These are phyloP conservation scores for Helicolenus hilgendorfi DNA, from an alignment of 2,797 vertebrate genomes.

Conservation along the genomic window DNA sequence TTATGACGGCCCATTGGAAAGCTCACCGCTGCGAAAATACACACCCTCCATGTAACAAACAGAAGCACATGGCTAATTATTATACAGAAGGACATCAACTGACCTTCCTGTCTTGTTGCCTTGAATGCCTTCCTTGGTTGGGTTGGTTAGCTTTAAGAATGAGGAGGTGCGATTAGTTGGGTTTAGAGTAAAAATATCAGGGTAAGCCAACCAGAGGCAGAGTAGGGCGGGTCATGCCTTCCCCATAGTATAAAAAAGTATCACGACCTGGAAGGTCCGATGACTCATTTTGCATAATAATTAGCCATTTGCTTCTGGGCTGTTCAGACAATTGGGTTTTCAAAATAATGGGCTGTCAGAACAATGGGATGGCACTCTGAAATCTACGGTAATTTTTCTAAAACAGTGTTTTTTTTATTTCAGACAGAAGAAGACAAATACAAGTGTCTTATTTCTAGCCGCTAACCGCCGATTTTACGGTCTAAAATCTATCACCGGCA, in stretches of 20 bases:
- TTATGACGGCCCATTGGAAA: too few relatives aligned
- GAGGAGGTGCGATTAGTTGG: background rate
- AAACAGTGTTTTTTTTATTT: background rate
- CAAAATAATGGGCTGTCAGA: background rate
- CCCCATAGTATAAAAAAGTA: background rate
- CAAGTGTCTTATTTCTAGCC: background rate
- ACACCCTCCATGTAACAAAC: too few relatives aligned
- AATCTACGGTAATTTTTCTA: background rate
- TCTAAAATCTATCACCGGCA: background rate
- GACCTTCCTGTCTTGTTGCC: too few relatives aligned
- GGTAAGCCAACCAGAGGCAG: background rate
- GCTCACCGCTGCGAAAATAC: too few relatives aligned
- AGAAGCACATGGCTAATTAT: too few relatives aligned
- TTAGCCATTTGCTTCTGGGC: background rate
- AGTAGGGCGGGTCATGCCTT: too few relatives aligned
- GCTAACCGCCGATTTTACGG: rapidly evolving
- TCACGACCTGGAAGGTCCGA: background rate
- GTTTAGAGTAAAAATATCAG: background rate
- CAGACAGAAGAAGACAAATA: background rate
- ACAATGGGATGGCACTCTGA: background rate
- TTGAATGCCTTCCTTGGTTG: too few relatives aligned
- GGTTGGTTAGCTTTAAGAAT: too few relatives aligned
- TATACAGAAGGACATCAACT: too few relatives aligned
- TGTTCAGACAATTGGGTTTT: background rate
- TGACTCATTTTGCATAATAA: background rate